phyloP scores from a whole-genome alignment of 2,113 vertebrate genomes.

The Glareola pratincola region DNA sequence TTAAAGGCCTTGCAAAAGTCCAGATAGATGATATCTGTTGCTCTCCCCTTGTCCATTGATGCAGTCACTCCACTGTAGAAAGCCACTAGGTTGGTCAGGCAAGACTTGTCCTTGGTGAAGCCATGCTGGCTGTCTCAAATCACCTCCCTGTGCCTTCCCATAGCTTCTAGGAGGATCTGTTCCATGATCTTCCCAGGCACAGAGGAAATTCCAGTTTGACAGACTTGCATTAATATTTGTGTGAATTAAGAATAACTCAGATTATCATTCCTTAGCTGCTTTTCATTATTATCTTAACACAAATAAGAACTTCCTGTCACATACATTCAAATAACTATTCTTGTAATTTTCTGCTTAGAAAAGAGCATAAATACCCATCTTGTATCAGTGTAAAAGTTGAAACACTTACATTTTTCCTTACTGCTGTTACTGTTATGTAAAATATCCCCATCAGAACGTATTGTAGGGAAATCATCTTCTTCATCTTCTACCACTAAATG shows the following conservation, averaged over 20 bases:
- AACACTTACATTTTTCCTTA: slow-evolving; percentile 89
- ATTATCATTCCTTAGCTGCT: neutral
- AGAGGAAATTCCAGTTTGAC: neutral
- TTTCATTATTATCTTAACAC: neutral
- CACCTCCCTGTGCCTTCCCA: too few relatives aligned
- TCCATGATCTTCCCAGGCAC: too few relatives aligned
- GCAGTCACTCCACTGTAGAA: too few relatives aligned
- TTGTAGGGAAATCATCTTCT: slow-evolving; percentile 90
- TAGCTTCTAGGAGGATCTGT: too few relatives aligned
- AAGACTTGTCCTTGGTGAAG: too few relatives aligned
- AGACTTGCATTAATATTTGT: neutral
- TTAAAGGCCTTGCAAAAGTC: too few relatives aligned
- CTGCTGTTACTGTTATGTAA: slow-evolving; percentile 88
- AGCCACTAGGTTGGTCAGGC: too few relatives aligned
- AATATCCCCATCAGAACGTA: slow-evolving; percentile 87
- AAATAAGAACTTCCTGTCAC: neutral
- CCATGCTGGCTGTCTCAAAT: too few relatives aligned
- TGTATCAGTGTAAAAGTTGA: too few relatives aligned
- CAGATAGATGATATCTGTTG: too few relatives aligned
- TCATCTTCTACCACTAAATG: slow-evolving; percentile 91
- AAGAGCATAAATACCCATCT: neutral
- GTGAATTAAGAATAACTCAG: neutral
- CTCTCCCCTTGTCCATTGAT: too few relatives aligned
- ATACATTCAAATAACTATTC: neutral
- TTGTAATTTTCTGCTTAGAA: neutral